Evolutionary conservation across 2,113 vertebrate species (phyloP), one percentile per base, ranked within the genome.

Genomic region (Lota lota): DNA sequence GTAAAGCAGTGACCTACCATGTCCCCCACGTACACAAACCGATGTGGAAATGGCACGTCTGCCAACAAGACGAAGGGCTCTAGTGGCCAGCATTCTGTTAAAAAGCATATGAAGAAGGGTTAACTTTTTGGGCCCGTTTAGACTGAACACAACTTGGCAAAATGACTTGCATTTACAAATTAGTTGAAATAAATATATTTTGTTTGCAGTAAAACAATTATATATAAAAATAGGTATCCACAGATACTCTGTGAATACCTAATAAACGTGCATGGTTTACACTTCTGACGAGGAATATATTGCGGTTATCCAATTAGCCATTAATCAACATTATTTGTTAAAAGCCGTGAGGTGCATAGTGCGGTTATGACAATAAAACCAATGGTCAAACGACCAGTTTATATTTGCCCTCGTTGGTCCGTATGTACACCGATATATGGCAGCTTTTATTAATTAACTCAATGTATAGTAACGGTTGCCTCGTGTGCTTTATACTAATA

Each of bases 31-130:
- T 4, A 94, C 15, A 65, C 94, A 95, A 47, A 90, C 85, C 0
- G 96, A 95, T 75, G 95, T 95, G 61, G 93, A 97, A 79, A 99
- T 67, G 66, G 94, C 92, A 68, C 96, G 93, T 79, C 89, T 97
- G 82, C 95, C 94, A 40, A 96, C 10, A 0, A 96, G 89, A 79
- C 89, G 83, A 18, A 98, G 87, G 0, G 81, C 93, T 85, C 95
- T 93, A 24, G 93, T 87, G 40, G 94, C 93, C 92, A 99, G 87
- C 97, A 99, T 99, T 87, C 95, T 99, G 83, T 53, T 15, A 28
- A 22, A 64, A 1, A 15, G 58, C 10, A 76, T 20, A 60, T 5
- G 24, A 16, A 19, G 16, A 33, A 53, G 22, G 19, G 15, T 40
- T 21, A 56, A 58, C 33, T 22, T 62, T 1, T 47, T 47, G 12